Percentiles rank a stretch among this genome's conserved stretches.
Conservation (phyloP, 2,888 invertebrate genomes). For the Acanthococcus lagerstroemiae region DNA sequence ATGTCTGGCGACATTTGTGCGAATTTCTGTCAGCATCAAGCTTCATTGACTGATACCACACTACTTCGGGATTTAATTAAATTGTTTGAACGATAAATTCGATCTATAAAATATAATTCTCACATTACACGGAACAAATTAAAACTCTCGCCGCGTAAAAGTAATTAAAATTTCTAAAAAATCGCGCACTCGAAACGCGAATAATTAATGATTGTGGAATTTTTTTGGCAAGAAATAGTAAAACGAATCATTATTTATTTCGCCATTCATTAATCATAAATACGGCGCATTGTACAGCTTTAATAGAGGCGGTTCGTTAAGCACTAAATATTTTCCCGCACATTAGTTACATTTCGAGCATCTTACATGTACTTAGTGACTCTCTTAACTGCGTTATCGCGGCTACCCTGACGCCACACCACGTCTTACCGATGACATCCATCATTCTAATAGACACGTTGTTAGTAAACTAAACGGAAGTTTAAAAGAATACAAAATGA, state of each 20-base stretch:
- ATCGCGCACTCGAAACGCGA: background rate
- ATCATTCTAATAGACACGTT: conserved; percentile 30
- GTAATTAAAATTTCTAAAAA: background rate
- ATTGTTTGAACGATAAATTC: too few relatives aligned
- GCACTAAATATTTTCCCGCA: conserved; percentile 21
- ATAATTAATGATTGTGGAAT: background rate
- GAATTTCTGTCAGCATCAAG: too few relatives aligned
- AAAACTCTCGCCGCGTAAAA: too few relatives aligned
- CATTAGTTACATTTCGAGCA: conserved; percentile 29
- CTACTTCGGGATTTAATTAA: too few relatives aligned
- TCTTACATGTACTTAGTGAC: background rate
- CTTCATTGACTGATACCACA: too few relatives aligned
- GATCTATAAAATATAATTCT: too few relatives aligned
- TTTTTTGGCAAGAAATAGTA: background rate
- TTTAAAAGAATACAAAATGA: conserved; percentile 25
- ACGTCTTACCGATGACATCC: conserved; percentile 18
- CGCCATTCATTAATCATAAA: conserved; percentile 27
- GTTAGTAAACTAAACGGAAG: conserved; percentile 30
- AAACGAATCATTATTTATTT: conserved; percentile 21
- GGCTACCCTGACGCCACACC: background rate
- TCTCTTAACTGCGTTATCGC: conserved; percentile 13
- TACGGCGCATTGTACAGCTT: background rate
- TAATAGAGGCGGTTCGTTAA: conserved; percentile 27
- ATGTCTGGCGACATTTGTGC: too few relatives aligned
- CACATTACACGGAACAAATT: too few relatives aligned